Evolutionary conservation across 2,888 invertebrate genomes (phyloP).

Genomic region (Alentia gelatinosa): DNA sequence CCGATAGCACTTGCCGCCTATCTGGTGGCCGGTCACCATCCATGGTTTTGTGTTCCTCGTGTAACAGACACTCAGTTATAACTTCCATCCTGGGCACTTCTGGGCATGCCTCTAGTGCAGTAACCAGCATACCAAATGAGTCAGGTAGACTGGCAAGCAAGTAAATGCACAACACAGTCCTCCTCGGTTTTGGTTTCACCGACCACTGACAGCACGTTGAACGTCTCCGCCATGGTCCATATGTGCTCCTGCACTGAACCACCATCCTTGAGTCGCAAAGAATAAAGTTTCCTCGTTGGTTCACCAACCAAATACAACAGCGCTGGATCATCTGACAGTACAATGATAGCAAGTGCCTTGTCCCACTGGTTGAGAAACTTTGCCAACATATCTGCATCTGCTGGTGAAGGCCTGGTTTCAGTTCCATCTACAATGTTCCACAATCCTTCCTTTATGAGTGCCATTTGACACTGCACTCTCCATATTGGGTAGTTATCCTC

Average conservation of each 20-base stretch:
- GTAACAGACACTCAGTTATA: neutral
- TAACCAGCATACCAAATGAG: slow-evolving; percentile 35
- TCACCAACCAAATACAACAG: slow-evolving; percentile 41
- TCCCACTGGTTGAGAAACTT: neutral
- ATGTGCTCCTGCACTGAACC: slow-evolving; percentile 40
- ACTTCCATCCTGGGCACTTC: slow-evolving; percentile 38
- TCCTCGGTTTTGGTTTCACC: slow-evolving; percentile 18
- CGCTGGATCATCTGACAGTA: slow-evolving; percentile 38
- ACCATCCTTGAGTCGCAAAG: neutral
- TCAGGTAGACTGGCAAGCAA: slow-evolving; percentile 12
- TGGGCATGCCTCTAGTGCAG: slow-evolving; percentile 18
- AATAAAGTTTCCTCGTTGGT: slow-evolving; percentile 22
- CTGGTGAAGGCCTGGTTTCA: neutral
- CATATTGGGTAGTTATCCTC: slow-evolving; percentile 44
- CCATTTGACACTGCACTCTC: slow-evolving; percentile 31
- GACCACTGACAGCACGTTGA: slow-evolving; percentile 27
- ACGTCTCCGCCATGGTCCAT: slow-evolving; percentile 10
- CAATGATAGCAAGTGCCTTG: slow-evolving; percentile 47
- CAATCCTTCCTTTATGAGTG: slow-evolving; percentile 2
- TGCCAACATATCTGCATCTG: neutral
- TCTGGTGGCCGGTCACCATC: neutral
- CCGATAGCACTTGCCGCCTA: neutral
- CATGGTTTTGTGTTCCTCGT: slow-evolving; percentile 39
- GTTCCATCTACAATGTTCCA: slow-evolving; percentile 24
- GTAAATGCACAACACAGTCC: neutral